These are phyloP conservation scores for Eulemur macaco DNA, from an alignment of 2,113 vertebrate species.

Conservation along the genomic window DNA sequence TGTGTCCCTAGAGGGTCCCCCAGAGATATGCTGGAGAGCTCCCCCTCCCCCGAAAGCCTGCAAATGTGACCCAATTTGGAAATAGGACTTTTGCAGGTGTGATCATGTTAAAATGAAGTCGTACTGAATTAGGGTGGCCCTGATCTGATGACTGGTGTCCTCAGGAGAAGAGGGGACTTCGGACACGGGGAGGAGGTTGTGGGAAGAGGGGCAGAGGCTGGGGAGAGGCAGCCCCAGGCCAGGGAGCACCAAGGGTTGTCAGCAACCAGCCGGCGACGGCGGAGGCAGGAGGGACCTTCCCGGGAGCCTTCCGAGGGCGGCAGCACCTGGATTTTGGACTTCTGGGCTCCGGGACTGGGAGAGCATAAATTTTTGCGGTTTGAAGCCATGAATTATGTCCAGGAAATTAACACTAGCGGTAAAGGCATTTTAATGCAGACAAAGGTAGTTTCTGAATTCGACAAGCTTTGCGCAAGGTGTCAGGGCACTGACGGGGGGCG, in stretches of 20 bases:
- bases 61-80: not conserved
- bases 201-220: rapidly evolving
- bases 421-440: not conserved
- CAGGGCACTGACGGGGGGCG: rapidly evolving
- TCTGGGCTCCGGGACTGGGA: not conserved
- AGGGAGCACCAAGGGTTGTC: not conserved
- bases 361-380: not conserved
- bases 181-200: not conserved
- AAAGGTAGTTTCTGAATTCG: not conserved
- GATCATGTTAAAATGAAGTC: rapidly evolving
- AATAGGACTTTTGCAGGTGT: not conserved
- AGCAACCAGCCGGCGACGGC: rapidly evolving
- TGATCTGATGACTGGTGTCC: rapidly evolving
- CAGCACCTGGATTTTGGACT: not conserved
- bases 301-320: rapidly evolving
- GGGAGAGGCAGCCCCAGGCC: not conserved
- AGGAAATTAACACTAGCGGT: not conserved
- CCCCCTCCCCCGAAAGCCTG: not conserved
- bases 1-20: not conserved
- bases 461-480: not conserved
- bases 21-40: not conserved
- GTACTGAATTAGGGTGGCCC: rapidly evolving
- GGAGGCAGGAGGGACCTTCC: rapidly evolving
- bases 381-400: rapidly evolving
- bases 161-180: too few species aligned